phyloP scores from a whole-genome alignment of 2,113 vertebrate genomes.

The Neoarius graeffei region DNA sequence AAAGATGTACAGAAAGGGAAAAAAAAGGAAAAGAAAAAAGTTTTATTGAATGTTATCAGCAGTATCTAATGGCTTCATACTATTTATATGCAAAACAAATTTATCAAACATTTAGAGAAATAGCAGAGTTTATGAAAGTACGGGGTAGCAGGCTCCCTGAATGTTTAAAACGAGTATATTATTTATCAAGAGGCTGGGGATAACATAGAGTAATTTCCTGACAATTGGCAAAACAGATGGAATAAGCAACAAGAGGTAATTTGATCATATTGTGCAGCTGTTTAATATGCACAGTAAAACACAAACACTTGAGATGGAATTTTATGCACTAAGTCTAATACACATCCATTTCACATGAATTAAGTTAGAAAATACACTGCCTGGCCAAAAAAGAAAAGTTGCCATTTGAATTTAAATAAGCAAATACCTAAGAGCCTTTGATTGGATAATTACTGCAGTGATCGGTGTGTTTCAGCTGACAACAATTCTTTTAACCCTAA shows the following conservation, averaged over 20 bases:
- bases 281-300: not conserved
- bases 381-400: too few relatives aligned
- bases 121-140: conserved; percentile 61
- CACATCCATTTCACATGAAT: not conserved
- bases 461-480: too few relatives aligned
- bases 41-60: not conserved
- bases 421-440: too few relatives aligned
- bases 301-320: not conserved
- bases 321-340: not conserved
- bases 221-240: not conserved
- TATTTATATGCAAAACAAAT: conserved; percentile 46
- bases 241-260: not conserved
- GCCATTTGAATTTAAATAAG: too few relatives aligned
- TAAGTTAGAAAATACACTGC: not conserved
- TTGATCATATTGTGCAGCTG: not conserved
- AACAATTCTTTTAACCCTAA: too few relatives aligned
- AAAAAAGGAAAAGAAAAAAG: not conserved
- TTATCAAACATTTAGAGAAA: conserved; percentile 40
- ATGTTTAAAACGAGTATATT: conserved; percentile 89
- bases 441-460: too few relatives aligned
- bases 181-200: conserved; percentile 85
- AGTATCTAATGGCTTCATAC: conserved; percentile 15
- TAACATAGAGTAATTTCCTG: not conserved
- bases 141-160: conserved; percentile 99
- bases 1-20: conserved; percentile 24